Conservation (phyloP, 1,140 invertebrate genomes). For the Antheraea mylitta region DNA sequence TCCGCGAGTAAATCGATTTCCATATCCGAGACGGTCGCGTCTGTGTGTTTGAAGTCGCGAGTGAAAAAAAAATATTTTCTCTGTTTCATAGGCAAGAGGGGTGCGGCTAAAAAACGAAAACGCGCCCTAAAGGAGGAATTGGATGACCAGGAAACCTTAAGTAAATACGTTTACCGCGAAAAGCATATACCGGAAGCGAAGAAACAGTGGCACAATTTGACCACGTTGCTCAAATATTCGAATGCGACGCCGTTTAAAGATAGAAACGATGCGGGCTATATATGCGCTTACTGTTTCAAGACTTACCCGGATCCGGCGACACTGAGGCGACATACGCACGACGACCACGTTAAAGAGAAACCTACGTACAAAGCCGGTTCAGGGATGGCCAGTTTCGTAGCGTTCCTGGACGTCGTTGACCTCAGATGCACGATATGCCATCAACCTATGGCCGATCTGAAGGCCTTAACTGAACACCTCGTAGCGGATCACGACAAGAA, state of each 20-base stretch:
- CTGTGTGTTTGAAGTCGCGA: slow-evolving; percentile 21
- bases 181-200: slow-evolving; percentile 65
- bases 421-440: slow-evolving; percentile 65
- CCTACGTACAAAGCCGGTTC: slow-evolving; percentile 59
- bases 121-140: slow-evolving; percentile 47
- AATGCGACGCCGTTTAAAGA: slow-evolving; percentile 71
- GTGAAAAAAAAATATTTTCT: slow-evolving; percentile 58
- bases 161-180: slow-evolving; percentile 44
- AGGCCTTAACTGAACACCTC: slow-evolving; percentile 54
- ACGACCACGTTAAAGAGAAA: slow-evolving; percentile 57
- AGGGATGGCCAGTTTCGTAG: slow-evolving; percentile 61
- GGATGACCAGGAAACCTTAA: slow-evolving; percentile 31
- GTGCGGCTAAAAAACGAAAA: slow-evolving; percentile 59
- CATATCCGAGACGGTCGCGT: not conserved
- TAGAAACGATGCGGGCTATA: slow-evolving; percentile 62
- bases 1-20: not conserved
- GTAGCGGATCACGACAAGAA: slow-evolving; percentile 57
- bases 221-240: slow-evolving; percentile 57
- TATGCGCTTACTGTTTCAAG: slow-evolving; percentile 68
- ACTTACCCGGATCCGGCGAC: slow-evolving; percentile 51
- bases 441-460: slow-evolving; percentile 43
- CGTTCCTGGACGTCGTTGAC: slow-evolving; percentile 62
- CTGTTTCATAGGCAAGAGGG: slow-evolving; percentile 72
- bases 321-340: slow-evolving; percentile 53
- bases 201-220: slow-evolving; percentile 70